Base-by-base conservation (phyloP, 1,140 invertebrate species). In the Thrips palmi region DNA sequence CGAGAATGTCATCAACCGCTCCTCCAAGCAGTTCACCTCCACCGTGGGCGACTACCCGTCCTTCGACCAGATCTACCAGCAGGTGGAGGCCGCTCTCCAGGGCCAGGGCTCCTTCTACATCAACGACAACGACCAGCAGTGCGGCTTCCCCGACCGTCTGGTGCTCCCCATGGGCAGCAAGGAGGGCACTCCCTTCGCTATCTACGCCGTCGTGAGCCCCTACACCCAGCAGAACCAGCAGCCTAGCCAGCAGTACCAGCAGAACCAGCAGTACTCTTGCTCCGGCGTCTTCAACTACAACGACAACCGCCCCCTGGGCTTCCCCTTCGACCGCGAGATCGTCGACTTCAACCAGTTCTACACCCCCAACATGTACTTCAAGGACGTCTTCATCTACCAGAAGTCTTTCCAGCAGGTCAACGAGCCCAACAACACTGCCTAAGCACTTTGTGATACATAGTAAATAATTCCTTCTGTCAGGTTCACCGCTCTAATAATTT, bases 141-240 rank as follows among this genome's bases (percentile, higher is more conserved):
- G 11, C 3, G 33, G 21, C 36, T 70, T 68, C 55, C 72, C 72
- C 6, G 56, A 65, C 3, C 63, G 72, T 37, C 52, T 76, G 7
- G 43, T 70, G 1, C 52, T 77, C 10, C 72, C 74, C 23, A 71
- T 54, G 37, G 72, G 74, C 45, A 62, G 52, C 38, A 54, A 59
- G 21, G 62, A 64, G 30, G 74, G 72, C 48, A 63, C 73, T 57
- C 54, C 63, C 7, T 65, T 68, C 51, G 56, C 67, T 41, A 40
- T 77, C 1, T 69, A 67, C 46, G 63, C 71, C 10, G 55, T 64
- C 18, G 58, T 75, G 1, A 61, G 59, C n/a, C 63, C 59, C 2
- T 53, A 62, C 42, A 54, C 14, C 18, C 29, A 37, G 7, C 6
- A 4, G n/a, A n/a, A 31, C 11, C 2, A 24, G 3, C 14, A 24